A percentile compares a stretch with the other conserved stretches of the same genome.
phyloP scores from a whole-genome alignment of 2,113 vertebrate genomes.

The Hiodon tergisus region DNA sequence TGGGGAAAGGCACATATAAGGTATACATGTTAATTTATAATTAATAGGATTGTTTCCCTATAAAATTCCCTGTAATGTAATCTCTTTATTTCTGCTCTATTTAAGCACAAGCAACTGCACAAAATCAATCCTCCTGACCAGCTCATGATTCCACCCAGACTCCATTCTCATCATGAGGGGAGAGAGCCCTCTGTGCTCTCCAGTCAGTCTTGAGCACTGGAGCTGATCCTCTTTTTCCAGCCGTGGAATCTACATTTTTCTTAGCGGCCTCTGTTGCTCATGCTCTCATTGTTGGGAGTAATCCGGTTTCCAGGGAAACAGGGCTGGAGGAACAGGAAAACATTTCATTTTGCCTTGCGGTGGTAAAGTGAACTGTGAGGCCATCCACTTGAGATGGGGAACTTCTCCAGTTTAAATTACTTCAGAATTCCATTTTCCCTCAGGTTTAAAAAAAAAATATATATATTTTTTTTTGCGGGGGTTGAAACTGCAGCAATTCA shows the following conservation, averaged over 20 bases:
- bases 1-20: no score
- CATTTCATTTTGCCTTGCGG: conserved; percentile 39
- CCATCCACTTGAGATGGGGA: conserved; percentile 25
- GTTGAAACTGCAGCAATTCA: no score
- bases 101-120: background rate
- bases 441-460: background rate
- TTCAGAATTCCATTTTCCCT: conserved; percentile 28
- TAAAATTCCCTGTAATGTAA: background rate
- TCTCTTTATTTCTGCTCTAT: background rate
- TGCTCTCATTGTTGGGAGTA: conserved; percentile 43
- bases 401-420: conserved; percentile 32
- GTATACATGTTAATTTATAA: no score
- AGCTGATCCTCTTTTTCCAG: conserved; percentile 20
- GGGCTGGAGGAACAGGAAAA: conserved; percentile 41
- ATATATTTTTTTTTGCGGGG: background rate
- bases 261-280: conserved; percentile 30
- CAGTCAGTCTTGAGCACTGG: background rate
- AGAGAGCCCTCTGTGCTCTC: background rate
- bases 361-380: conserved; percentile 39
- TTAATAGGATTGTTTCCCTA: no score
- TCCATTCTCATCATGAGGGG: background rate
- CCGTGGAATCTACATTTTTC: conserved; percentile 26
- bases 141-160: background rate
- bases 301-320: conserved; percentile 53
- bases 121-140: background rate